Percentiles rank a stretch among this genome's conserved stretches.
phyloP scores from a whole-genome alignment of 2,888 invertebrate species.

The Scaptomyza flava region DNA sequence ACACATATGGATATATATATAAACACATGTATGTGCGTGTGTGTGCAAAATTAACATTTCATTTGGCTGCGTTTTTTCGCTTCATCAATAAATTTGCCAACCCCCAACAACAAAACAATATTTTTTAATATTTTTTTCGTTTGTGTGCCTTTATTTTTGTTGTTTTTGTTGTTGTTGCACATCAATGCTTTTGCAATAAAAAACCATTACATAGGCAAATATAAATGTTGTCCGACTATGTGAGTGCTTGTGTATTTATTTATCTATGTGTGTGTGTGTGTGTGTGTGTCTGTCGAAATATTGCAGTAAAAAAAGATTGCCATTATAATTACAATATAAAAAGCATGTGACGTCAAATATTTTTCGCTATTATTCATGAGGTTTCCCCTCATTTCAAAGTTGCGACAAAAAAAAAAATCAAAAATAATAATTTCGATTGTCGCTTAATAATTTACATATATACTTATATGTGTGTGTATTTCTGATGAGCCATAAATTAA shows the following conservation, averaged over 20 bases:
- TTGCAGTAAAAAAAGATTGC: slow-evolving; percentile 56
- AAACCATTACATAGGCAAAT: slow-evolving; percentile 75
- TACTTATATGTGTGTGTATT: neutral
- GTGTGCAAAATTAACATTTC: slow-evolving; percentile 76
- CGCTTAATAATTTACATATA: slow-evolving; percentile 44
- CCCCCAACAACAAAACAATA: slow-evolving; percentile 42
- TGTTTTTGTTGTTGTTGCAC: slow-evolving; percentile 13
- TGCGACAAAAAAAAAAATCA: neutral
- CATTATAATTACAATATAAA: slow-evolving; percentile 71
- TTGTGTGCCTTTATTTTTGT: slow-evolving; percentile 11
- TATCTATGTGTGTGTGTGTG: slow-evolving; percentile 18
- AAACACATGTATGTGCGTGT: slow-evolving; percentile 15
- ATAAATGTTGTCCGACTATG: slow-evolving; percentile 47
- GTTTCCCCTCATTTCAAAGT: slow-evolving; percentile 35
- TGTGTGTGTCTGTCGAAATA: slow-evolving; percentile 21
- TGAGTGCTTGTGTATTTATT: neutral
- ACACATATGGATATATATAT: neutral
- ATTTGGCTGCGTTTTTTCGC: slow-evolving; percentile 68
- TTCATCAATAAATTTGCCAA: slow-evolving; percentile 71
- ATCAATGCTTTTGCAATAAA: slow-evolving; percentile 62
- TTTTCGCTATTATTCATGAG: slow-evolving; percentile 73
- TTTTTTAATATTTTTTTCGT: slow-evolving; percentile 21
- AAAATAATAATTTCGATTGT: slow-evolving; percentile 56
- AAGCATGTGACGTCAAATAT: slow-evolving; percentile 70
- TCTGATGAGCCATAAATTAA: slow-evolving; percentile 20